Evolutionary conservation across 2,797 vertebrate species (phyloP).

Genomic region (Salarias fasciatus): DNA sequence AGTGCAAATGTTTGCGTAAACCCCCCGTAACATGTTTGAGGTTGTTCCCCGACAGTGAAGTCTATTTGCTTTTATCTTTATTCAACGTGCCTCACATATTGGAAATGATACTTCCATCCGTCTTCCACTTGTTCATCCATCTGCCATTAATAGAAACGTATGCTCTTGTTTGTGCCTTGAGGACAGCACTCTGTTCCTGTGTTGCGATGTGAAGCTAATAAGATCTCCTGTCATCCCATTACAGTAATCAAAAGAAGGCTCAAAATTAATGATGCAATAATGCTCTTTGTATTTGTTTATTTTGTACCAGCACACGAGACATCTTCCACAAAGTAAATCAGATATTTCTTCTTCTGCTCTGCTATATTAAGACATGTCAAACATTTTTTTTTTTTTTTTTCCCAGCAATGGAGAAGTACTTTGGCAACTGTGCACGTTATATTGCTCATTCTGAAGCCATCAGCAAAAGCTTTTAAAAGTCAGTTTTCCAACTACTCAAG

Average conservation of each 20-base stretch:
- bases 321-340: not conserved
- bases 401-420: not conserved
- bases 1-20: not conserved
- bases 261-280: slow-evolving; percentile 9
- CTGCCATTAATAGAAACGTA: slow-evolving; percentile 18
- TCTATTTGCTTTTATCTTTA: slow-evolving; percentile 25
- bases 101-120: slow-evolving; percentile 5
- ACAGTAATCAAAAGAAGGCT: slow-evolving; percentile 11
- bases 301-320: not conserved
- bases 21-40: not conserved
- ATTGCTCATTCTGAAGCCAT: not conserved
- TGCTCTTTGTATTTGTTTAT: slow-evolving; percentile 11
- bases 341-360: not conserved
- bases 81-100: slow-evolving; percentile 16
- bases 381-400: not conserved
- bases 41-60: slow-evolving; percentile 2
- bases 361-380: not conserved
- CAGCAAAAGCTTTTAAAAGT: not conserved
- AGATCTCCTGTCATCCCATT: slow-evolving; percentile 12
- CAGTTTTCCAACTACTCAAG: not conserved
- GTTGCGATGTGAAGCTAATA: slow-evolving; percentile 15
- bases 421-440: not conserved
- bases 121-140: slow-evolving; percentile 23
- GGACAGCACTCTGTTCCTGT: slow-evolving; percentile 15
- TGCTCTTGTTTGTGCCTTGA: slow-evolving; percentile 13